These are phyloP conservation scores for Otolemur crassicaudatus DNA, from an alignment of 2,797 vertebrate genomes.

Conservation along the genomic window DNA sequence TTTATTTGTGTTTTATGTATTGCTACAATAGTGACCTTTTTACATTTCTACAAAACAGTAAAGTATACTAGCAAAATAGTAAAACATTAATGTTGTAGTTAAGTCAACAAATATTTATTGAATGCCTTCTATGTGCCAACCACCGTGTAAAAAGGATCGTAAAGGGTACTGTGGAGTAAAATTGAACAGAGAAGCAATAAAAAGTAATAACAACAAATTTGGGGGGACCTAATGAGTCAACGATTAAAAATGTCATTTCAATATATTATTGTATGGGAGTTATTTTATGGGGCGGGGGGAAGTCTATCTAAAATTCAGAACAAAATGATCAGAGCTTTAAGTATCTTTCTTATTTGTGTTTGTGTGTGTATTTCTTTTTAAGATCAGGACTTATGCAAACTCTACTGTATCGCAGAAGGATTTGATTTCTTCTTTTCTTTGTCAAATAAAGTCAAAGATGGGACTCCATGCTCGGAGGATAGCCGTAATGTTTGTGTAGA, in stretches of 20 bases:
- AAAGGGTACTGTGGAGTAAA: neutral
- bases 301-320: conserved; percentile 74
- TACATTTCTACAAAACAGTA: neutral
- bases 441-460: conserved; percentile 96
- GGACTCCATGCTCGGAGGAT: conserved; percentile 93
- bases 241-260: conserved; percentile 9
- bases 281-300: conserved; percentile 60
- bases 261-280: conserved; percentile 65
- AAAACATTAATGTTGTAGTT: neutral
- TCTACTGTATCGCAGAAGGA: conserved; percentile 96
- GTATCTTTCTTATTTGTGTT: conserved; percentile 78
- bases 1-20: neutral
- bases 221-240: neutral
- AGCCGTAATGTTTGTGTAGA: conserved; percentile 94
- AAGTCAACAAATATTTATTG: conserved; percentile 70
- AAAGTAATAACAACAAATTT: neutral
- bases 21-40: neutral
- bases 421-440: conserved; percentile 97
- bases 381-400: conserved; percentile 96
- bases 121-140: conserved; percentile 74
- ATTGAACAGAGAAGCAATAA: neutral
- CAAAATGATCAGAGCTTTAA: conserved; percentile 71
- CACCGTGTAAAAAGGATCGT: neutral
- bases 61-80: neutral
- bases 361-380: conserved; percentile 83